These are phyloP conservation scores for Montipora foliosa DNA, from an alignment of 64 coral and sea anemone species.

Conservation along the genomic window DNA sequence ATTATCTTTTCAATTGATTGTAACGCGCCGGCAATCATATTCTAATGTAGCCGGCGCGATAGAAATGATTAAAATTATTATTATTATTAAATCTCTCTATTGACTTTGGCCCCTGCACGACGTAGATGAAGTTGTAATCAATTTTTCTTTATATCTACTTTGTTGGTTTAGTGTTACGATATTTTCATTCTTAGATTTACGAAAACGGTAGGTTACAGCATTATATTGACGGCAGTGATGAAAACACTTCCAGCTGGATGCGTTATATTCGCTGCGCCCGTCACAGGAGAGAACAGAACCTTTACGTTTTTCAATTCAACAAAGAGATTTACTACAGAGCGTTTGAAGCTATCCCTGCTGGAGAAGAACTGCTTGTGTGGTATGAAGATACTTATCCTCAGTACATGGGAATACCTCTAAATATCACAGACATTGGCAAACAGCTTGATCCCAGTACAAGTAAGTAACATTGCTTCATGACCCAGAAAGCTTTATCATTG, in stretches of 20 bases:
- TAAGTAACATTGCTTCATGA: not conserved
- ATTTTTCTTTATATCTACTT: not conserved
- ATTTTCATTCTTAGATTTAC: slow-evolving; percentile 57
- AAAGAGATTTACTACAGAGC: slow-evolving; percentile 82
- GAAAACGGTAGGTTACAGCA: slow-evolving; percentile 61
- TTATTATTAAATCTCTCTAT: too few relatives aligned
- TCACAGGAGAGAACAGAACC: slow-evolving; percentile 76
- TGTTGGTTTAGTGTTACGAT: not conserved
- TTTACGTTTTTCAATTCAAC: slow-evolving; percentile 77
- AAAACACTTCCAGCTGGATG: slow-evolving; percentile 86
- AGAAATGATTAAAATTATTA: too few relatives aligned
- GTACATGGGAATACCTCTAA: slow-evolving; percentile 82
- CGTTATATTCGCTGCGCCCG: slow-evolving; percentile 83
- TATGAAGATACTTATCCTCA: slow-evolving; percentile 77
- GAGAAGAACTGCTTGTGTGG: slow-evolving; percentile 80
- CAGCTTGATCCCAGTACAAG: slow-evolving; percentile 2
- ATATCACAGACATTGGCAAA: slow-evolving; percentile 27
- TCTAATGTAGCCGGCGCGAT: too few relatives aligned
- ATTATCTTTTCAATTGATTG: too few relatives aligned
- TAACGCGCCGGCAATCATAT: too few relatives aligned
- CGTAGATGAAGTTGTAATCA: not conserved
- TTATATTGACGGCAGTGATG: slow-evolving; percentile 80
- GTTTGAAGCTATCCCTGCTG: slow-evolving; percentile 54
- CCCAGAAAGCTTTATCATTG: not conserved
- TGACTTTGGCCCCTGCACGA: not conserved